phyloP scores from a whole-genome alignment of 2,888 invertebrate genomes.

The Drosophila subquinaria region DNA sequence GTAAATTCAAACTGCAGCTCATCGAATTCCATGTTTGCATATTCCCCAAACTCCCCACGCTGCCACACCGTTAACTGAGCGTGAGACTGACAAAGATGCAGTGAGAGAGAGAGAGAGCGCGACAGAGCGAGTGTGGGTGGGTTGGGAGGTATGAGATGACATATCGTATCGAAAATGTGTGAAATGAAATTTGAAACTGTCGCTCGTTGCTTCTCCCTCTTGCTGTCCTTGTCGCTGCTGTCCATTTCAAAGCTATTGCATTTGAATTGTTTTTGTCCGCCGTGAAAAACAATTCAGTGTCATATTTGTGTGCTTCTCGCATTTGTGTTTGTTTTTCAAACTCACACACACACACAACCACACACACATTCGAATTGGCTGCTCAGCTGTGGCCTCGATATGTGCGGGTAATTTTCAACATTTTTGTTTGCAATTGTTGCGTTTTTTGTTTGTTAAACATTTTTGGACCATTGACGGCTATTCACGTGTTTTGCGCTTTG shows the following conservation, averaged over 20 bases:
- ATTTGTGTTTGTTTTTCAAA: conserved; percentile 60
- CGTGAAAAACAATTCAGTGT: conserved; percentile 74
- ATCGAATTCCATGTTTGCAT: conserved; percentile 58
- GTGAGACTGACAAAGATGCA: background rate
- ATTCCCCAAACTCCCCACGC: conserved; percentile 1
- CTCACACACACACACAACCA: conserved; percentile 15
- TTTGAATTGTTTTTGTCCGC: conserved; percentile 49
- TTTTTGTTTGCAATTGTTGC: conserved; percentile 60
- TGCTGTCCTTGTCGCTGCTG: conserved; percentile 17
- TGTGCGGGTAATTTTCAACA: conserved; percentile 68
- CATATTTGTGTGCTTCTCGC: conserved; percentile 64
- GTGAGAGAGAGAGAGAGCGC: background rate
- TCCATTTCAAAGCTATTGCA: conserved; percentile 34
- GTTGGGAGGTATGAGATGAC: background rate
- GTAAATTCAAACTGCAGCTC: conserved; percentile 53
- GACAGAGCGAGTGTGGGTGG: too few species aligned
- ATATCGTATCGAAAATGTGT: conserved; percentile 60
- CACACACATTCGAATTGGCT: background rate
- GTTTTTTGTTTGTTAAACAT: conserved; percentile 42
- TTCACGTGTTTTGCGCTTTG: conserved; percentile 34
- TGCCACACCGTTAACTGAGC: background rate
- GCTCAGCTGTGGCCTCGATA: conserved; percentile 29
- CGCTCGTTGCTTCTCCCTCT: conserved; percentile 29
- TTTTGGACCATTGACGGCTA: conserved; percentile 49
- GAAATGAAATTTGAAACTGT: conserved; percentile 71